Percentiles rank a stretch among this genome's conserved stretches.
These are phyloP conservation scores for Epistrophe grossulariae DNA, from an alignment of 2,888 invertebrate species.

Conservation along the genomic window DNA sequence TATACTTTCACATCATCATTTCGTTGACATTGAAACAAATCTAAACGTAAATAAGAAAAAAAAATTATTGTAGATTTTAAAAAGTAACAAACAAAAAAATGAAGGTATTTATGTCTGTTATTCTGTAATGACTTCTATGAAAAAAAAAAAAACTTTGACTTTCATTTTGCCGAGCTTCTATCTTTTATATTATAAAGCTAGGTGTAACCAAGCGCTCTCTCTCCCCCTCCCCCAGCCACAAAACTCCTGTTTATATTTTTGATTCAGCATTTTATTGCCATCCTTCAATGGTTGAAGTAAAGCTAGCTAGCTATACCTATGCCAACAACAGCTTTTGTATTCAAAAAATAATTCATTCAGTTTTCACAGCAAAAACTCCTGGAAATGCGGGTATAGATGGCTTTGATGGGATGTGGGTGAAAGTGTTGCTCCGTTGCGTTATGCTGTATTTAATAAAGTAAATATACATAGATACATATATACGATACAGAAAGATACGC, in stretches of 20 bases:
- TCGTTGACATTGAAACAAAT: constrained; percentile 59
- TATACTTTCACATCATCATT: constrained; percentile 54
- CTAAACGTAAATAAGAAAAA: constrained; percentile 64
- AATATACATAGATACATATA: background rate
- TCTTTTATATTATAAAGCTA: background rate
- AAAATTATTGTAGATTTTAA: background rate
- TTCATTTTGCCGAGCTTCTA: constrained; percentile 20
- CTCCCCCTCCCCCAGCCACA: background rate
- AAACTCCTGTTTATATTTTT: constrained; percentile 16
- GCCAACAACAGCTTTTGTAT: constrained; percentile 17
- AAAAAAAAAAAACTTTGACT: constrained; percentile 15
- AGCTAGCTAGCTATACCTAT: background rate
- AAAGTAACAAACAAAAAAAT: background rate
- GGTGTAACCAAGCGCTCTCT: background rate
- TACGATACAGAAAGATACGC: too few relatives aligned
- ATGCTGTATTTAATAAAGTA: background rate
- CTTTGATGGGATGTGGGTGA: background rate
- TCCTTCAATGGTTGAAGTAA: constrained; percentile 20
- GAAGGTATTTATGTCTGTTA: constrained; percentile 5
- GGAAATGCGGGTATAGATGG: background rate
- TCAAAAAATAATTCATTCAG: constrained; percentile 27
- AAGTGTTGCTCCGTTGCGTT: constrained; percentile 16
- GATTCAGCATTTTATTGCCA: constrained; percentile 40
- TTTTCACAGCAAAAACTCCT: background rate
- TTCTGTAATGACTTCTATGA: constrained; percentile 23